Evolutionary conservation across 2,797 vertebrate genomes (phyloP).

Genomic region (Delichon dasypus): DNA sequence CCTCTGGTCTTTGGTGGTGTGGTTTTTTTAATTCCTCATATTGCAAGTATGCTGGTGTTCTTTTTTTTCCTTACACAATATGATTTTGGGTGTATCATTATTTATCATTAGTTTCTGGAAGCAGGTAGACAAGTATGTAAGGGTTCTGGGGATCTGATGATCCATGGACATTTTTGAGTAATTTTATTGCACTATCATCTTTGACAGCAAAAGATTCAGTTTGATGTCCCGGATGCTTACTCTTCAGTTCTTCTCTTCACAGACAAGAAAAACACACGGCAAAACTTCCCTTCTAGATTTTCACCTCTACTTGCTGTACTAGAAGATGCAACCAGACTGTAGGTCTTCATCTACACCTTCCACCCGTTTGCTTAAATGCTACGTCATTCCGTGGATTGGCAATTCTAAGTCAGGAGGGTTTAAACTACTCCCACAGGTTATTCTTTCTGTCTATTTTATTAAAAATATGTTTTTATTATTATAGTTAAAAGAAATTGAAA

Average conservation of each 20-base stretch:
- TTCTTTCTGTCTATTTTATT: slow-evolving; percentile 34
- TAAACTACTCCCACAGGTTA: slow-evolving; percentile 17
- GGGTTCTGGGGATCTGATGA: not conserved
- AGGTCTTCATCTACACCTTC: not conserved
- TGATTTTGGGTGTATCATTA: not conserved
- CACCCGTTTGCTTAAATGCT: not conserved
- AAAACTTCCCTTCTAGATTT: not conserved
- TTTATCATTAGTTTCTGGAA: not conserved
- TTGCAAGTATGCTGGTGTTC: not conserved
- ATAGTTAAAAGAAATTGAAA: slow-evolving; percentile 16
- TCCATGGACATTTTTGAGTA: not conserved
- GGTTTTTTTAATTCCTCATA: not conserved
- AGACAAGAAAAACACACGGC: not conserved
- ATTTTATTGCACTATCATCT: not conserved
- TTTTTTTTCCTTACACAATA: not conserved
- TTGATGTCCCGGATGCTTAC: not conserved
- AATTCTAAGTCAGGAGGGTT: not conserved
- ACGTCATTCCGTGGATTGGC: not conserved
- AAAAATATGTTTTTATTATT: slow-evolving; percentile 41
- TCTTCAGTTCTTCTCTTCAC: not conserved
- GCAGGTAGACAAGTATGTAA: not conserved
- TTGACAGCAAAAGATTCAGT: not conserved
- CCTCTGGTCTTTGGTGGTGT: not conserved
- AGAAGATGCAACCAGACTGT: not conserved
- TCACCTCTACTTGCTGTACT: not conserved